Conservation (phyloP, 1,140 invertebrate genomes). For the Bombus difficillimus region DNA sequence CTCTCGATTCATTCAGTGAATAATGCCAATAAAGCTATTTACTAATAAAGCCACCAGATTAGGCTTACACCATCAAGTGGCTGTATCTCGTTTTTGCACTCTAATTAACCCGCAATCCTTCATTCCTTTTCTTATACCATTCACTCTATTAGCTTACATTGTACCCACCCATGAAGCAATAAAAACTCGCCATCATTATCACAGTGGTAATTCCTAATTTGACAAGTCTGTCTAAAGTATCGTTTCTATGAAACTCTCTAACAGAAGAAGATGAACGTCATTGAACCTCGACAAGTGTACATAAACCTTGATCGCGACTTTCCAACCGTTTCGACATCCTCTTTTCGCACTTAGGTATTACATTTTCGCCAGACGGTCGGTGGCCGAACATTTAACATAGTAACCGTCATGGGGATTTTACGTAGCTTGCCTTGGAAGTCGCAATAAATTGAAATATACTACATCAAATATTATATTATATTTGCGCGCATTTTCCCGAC, state of each 20-base stretch:
- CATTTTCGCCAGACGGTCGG: conserved; percentile 7
- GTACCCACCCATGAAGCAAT: too few relatives aligned
- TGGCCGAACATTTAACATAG: neutral
- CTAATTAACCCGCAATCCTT: neutral
- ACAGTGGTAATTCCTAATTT: neutral
- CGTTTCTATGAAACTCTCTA: neutral
- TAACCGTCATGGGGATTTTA: too few relatives aligned
- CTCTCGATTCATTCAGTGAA: too few relatives aligned
- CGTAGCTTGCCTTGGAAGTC: too few relatives aligned
- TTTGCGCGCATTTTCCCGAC: too few relatives aligned
- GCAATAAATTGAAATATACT: neutral
- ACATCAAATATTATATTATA: too few relatives aligned
- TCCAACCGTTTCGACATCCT: too few relatives aligned
- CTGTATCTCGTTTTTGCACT: too few relatives aligned
- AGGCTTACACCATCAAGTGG: too few relatives aligned
- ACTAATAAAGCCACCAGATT: too few relatives aligned
- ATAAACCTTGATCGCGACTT: neutral
- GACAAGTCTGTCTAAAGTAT: too few relatives aligned
- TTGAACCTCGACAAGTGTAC: neutral
- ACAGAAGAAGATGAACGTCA: neutral
- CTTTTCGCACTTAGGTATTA: conserved; percentile 1
- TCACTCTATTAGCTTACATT: neutral
- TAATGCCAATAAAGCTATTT: too few relatives aligned
- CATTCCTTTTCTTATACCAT: neutral
- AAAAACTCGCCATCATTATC: neutral